Percentiles rank a stretch among this genome's conserved stretches.
These are phyloP conservation scores for Holocentrus rufus DNA, from an alignment of 2,797 vertebrate species.

Conservation along the genomic window DNA sequence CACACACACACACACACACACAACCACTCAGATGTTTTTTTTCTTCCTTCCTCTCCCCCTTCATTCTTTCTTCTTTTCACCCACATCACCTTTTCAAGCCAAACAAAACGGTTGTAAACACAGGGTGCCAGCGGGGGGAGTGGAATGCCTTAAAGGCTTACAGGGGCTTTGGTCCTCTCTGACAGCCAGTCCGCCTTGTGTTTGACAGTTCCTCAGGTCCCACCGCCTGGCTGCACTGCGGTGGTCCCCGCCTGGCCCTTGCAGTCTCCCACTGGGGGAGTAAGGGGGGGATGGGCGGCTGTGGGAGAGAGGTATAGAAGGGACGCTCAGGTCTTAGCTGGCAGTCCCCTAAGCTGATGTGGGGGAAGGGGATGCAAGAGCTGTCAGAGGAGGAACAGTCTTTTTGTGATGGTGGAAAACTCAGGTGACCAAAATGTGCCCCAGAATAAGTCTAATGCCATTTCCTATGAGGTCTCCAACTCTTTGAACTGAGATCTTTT, in stretches of 20 bases:
- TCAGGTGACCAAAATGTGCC: background rate
- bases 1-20: conserved; percentile 20
- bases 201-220: conserved; percentile 78
- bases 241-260: conserved; percentile 73
- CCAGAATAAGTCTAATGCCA: conserved; percentile 15
- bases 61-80: conserved; percentile 69
- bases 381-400: conserved; percentile 6
- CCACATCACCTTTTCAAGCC: conserved; percentile 81
- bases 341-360: conserved; percentile 29
- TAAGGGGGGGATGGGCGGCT: conserved; percentile 54
- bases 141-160: conserved; percentile 81
- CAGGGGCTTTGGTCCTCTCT: conserved; percentile 72
- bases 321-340: conserved; percentile 60
- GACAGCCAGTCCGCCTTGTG: conserved; percentile 78
- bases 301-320: conserved; percentile 38
- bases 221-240: conserved; percentile 67
- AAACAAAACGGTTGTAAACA: conserved; percentile 83
- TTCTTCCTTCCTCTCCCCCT: conserved; percentile 24
- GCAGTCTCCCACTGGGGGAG: conserved; percentile 60
- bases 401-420: background rate
- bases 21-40: conserved; percentile 72
- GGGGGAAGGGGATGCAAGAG: conserved; percentile 28
- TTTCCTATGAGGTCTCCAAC: background rate
- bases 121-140: conserved; percentile 76
- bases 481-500: background rate